phyloP scores from a whole-genome alignment of 2,113 vertebrate genomes.

The Rhinolophus ferrumequinum region DNA sequence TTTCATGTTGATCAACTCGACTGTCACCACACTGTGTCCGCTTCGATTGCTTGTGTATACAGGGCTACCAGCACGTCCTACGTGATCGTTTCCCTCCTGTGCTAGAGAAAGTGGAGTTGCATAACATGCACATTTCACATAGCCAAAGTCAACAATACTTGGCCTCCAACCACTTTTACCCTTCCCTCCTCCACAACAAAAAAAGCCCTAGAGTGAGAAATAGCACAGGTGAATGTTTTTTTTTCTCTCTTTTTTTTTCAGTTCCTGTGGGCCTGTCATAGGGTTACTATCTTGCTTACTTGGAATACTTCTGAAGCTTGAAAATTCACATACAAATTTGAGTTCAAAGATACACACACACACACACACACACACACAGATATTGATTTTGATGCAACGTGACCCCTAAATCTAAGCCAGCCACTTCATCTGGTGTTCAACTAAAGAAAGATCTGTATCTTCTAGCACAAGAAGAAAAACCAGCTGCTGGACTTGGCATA shows the following conservation, averaged over 20 bases:
- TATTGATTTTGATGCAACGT: neutral
- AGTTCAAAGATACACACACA: no score
- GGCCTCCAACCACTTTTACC: neutral
- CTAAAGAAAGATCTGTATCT: neutral
- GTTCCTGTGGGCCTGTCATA: neutral
- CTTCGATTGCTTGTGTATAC: neutral
- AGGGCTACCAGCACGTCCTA: neutral
- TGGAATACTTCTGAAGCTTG: neutral
- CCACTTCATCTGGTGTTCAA: neutral
- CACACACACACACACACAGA: no score
- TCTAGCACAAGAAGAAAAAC: neutral
- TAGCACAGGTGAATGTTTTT: neutral
- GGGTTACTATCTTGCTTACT: neutral
- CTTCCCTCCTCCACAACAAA: neutral
- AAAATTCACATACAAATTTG: neutral
- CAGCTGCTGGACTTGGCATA: neutral
- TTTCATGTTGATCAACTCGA: neutral
- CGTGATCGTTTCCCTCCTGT: fast-evolving
- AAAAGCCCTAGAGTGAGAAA: neutral
- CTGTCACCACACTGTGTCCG: neutral
- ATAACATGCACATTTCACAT: no score
- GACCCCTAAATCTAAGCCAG: neutral
- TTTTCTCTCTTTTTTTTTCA: neutral
- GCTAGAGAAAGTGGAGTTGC: neutral
- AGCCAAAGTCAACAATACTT: neutral